Conservation (phyloP, 2,888 invertebrate genomes). For the Glaucopsyche alexis region DNA sequence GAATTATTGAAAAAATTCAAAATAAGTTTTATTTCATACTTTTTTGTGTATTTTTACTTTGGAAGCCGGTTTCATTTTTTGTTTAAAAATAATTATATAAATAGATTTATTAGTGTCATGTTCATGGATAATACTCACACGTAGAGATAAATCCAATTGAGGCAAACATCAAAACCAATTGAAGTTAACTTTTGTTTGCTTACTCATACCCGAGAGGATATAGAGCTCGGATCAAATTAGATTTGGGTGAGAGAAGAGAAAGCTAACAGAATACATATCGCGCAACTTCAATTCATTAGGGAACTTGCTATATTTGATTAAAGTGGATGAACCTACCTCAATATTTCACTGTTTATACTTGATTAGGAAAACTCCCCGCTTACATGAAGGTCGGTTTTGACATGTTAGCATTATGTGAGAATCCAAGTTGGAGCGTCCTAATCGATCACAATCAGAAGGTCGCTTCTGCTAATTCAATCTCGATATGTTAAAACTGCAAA, state of each 20-base stretch:
- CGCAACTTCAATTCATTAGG: neutral
- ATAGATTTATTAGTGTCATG: neutral
- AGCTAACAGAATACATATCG: neutral
- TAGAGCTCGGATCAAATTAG: neutral
- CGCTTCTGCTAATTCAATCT: too few relatives aligned
- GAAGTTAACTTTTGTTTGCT: slow-evolving; percentile 5
- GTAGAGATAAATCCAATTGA: neutral
- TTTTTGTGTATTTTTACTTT: too few relatives aligned
- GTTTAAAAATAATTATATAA: too few relatives aligned
- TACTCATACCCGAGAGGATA: slow-evolving; percentile 11
- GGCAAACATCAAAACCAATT: slow-evolving; percentile 11
- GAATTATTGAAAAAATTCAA: too few relatives aligned
- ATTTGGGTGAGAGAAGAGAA: neutral
- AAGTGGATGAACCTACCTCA: slow-evolving; percentile 4
- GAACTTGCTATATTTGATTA: neutral
- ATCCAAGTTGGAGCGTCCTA: neutral
- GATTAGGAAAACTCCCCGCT: neutral
- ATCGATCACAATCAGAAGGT: neutral
- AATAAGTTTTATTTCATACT: too few relatives aligned
- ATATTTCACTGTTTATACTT: neutral
- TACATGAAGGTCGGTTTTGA: too few relatives aligned
- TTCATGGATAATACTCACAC: neutral
- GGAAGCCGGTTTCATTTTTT: too few relatives aligned
- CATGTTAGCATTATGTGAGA: too few relatives aligned
- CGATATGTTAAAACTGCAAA: too few relatives aligned